phyloP scores from a whole-genome alignment of 2,797 vertebrate genomes.

The Bovichtus diacanthus region DNA sequence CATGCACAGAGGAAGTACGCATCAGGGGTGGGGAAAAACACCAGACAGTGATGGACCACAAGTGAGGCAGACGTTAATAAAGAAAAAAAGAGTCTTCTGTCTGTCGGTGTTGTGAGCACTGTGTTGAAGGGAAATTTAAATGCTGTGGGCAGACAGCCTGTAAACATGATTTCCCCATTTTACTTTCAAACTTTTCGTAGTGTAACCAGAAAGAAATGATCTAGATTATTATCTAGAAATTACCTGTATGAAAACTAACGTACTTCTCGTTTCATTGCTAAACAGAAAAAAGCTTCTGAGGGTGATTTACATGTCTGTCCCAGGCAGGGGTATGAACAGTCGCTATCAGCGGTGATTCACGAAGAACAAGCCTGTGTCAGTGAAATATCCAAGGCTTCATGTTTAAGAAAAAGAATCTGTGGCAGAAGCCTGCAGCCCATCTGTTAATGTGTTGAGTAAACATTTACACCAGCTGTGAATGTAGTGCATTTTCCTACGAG shows the following conservation, averaged over 20 bases:
- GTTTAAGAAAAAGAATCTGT: conserved; percentile 32
- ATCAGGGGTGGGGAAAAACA: conserved; percentile 30
- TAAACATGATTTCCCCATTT: not conserved
- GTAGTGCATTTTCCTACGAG: conserved; percentile 3
- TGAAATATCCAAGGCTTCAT: not conserved
- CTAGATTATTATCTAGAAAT: too few species aligned
- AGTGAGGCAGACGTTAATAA: not conserved
- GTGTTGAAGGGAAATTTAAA: not conserved
- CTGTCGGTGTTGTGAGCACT: accelerated
- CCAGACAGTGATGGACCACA: not conserved
- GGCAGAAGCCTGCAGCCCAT: not conserved
- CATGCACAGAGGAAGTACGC: conserved; percentile 40
- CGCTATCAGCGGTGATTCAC: not conserved
- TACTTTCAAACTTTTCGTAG: not conserved
- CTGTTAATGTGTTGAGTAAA: conserved; percentile 44
- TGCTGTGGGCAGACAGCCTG: not conserved
- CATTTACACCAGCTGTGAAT: conserved; percentile 37
- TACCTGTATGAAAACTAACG: not conserved
- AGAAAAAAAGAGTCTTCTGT: not conserved
- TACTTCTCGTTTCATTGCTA: not conserved
- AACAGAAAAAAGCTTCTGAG: not conserved
- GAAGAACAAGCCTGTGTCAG: not conserved
- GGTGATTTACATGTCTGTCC: not conserved
- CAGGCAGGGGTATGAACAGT: not conserved
- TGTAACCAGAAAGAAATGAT: too few species aligned